phyloP scores from a whole-genome alignment of 1,140 invertebrate genomes.

The Calliphora vicina region DNA sequence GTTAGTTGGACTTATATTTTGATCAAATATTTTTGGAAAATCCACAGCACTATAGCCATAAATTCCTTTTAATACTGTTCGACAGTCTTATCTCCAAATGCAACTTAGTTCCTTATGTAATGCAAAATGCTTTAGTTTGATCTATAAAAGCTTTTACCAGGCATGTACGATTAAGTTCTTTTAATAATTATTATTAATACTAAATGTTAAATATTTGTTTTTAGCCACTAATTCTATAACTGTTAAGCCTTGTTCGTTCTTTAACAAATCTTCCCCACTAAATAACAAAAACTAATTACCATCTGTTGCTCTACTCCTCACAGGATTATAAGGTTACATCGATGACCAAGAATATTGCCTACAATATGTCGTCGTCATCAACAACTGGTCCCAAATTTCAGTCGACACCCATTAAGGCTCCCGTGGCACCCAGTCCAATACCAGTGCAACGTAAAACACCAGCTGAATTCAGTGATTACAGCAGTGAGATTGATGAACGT shows the following conservation, averaged over 20 bases:
- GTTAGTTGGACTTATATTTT: too few relatives aligned
- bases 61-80: too few relatives aligned
- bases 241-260: not conserved
- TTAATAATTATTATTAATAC: not conserved
- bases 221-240: not conserved
- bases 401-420: not conserved
- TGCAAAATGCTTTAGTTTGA: not conserved
- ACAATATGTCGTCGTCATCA: conserved; percentile 10
- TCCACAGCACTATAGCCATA: too few relatives aligned
- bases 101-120: too few relatives aligned
- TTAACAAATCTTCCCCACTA: not conserved
- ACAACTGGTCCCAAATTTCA: not conserved
- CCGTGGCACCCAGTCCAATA: conserved; percentile 43
- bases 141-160: not conserved
- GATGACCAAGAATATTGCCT: conserved; percentile 22
- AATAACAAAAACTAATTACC: too few relatives aligned
- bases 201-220: not conserved
- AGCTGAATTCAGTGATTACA: conserved; percentile 79
- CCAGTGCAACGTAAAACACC: conserved; percentile 68
- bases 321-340: conserved; percentile 17
- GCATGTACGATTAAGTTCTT: not conserved
- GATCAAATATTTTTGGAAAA: too few relatives aligned
- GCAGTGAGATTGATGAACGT: conserved; percentile 75
- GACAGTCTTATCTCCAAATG: too few relatives aligned
- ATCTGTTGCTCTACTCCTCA: not conserved